phyloP scores from a whole-genome alignment of 2,888 invertebrate genomes.

The Mythimna vitellina region DNA sequence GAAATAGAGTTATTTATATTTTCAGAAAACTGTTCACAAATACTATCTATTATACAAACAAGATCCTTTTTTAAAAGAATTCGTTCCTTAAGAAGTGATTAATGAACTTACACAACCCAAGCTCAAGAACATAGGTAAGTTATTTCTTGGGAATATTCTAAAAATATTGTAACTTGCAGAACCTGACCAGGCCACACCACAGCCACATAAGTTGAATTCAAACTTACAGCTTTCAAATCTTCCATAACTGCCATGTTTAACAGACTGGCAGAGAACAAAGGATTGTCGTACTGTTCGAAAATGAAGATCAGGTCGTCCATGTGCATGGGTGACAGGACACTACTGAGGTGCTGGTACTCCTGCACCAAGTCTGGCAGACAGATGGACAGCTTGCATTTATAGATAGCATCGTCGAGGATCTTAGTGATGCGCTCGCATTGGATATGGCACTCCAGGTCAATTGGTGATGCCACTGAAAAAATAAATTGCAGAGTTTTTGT shows the following conservation, averaged over 20 bases:
- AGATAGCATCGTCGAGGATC: constrained; percentile 86
- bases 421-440: constrained; percentile 89
- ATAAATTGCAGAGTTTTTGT: background rate
- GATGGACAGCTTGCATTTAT: constrained; percentile 85
- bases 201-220: too few species aligned
- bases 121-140: too few species aligned
- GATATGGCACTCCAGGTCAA: constrained; percentile 88
- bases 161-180: background rate
- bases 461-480: constrained; percentile 78
- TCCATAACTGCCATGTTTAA: constrained; percentile 83
- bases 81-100: too few species aligned
- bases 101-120: too few species aligned
- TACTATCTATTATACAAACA: too few species aligned
- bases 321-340: constrained; percentile 74
- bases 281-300: constrained; percentile 86
- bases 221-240: constrained; percentile 81
- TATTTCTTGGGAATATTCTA: too few species aligned
- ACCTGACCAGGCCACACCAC: background rate
- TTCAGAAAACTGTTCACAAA: too few species aligned
- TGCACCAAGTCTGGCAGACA: constrained; percentile 81
- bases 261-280: constrained; percentile 80
- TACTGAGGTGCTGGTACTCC: constrained; percentile 78
- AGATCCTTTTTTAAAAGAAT: too few species aligned
- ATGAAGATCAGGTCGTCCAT: constrained; percentile 85
- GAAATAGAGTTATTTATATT: constrained; percentile 29